Conservation (phyloP, 2,888 invertebrate genomes). For the Allophyes oxyacanthae region DNA sequence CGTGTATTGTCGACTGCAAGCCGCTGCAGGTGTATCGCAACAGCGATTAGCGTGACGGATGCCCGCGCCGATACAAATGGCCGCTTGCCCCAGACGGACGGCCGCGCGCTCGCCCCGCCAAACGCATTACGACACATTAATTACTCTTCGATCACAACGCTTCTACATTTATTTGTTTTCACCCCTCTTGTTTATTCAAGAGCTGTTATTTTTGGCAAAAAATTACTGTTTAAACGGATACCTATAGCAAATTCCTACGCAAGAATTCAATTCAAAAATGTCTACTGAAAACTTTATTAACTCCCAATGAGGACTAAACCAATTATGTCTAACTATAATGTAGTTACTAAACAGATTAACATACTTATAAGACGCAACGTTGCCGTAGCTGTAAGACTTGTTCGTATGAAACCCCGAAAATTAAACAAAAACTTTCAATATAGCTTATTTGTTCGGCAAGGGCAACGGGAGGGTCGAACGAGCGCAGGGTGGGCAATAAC, state of each 20-base stretch:
- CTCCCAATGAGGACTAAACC: too few relatives aligned
- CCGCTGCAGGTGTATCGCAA: constrained; percentile 75
- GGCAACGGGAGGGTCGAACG: constrained; percentile 74
- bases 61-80: constrained; percentile 79
- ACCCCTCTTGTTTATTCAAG: constrained; percentile 15
- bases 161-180: constrained; percentile 67
- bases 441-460: constrained; percentile 74
- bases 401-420: constrained; percentile 54
- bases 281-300: too few relatives aligned
- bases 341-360: constrained; percentile 17
- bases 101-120: constrained; percentile 61
- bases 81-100: constrained; percentile 79
- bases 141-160: constrained; percentile 73
- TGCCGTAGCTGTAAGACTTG: constrained; percentile 14
- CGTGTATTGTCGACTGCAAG: constrained; percentile 40
- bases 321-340: neutral
- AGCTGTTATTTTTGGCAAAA: constrained; percentile 23
- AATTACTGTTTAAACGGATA: constrained; percentile 1
- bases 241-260: too few relatives aligned
- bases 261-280: too few relatives aligned
- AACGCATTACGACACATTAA: constrained; percentile 77
- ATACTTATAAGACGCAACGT: constrained; percentile 26
- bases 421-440: constrained; percentile 77
- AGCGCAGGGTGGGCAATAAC: constrained; percentile 82
- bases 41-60: constrained; percentile 83